These are phyloP conservation scores for Lapara coniferarum DNA, from an alignment of 2,888 invertebrate genomes.

Conservation along the genomic window DNA sequence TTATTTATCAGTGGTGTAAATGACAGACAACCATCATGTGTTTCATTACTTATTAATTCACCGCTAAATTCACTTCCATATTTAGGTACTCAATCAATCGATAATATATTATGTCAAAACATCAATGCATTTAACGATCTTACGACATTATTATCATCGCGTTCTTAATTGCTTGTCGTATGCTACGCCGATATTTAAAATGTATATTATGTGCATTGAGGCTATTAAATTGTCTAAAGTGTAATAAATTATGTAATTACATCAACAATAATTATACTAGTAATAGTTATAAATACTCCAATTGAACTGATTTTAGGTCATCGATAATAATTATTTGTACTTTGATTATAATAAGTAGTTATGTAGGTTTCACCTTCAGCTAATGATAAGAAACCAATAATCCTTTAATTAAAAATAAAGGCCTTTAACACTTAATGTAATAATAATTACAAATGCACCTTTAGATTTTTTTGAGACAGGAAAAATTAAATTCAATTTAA, in stretches of 20 bases:
- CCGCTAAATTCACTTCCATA: neutral
- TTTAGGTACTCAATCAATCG: neutral
- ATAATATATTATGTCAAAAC: neutral
- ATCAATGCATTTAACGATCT: constrained; percentile 14
- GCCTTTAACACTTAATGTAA: too few species aligned
- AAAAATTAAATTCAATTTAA: neutral
- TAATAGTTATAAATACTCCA: neutral
- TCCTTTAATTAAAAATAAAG: too few species aligned
- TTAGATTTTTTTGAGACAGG: too few species aligned
- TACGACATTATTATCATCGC: constrained; percentile 16
- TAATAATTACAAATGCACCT: too few species aligned
- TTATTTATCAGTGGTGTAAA: constrained; percentile 8
- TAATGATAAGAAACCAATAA: too few species aligned
- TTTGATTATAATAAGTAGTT: too few species aligned
- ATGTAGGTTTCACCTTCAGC: too few species aligned
- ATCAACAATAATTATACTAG: neutral
- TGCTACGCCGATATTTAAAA: neutral
- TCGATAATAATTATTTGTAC: too few species aligned
- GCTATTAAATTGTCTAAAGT: constrained; percentile 18
- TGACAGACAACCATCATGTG: too few species aligned
- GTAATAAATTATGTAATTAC: constrained; percentile 12
- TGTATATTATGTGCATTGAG: neutral
- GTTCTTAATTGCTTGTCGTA: constrained; percentile 18
- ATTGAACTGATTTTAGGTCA: too few species aligned
- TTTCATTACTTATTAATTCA: neutral